Evolutionary conservation across 2,797 vertebrate species (phyloP).

Genomic region (Limnodromus scolopaceus): DNA sequence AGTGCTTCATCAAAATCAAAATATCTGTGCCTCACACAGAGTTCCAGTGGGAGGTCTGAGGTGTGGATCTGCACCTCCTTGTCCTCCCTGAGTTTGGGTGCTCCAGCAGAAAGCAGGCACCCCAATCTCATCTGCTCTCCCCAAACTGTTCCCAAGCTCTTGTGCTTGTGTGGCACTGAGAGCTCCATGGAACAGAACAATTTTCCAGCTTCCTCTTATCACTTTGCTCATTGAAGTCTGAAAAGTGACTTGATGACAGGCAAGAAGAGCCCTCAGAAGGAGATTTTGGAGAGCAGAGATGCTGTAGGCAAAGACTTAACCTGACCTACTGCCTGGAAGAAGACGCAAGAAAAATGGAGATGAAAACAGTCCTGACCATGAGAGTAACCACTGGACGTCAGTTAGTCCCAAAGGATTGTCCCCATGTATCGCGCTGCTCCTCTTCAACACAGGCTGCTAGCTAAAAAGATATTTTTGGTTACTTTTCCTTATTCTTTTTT

Average conservation of each 20-base stretch:
- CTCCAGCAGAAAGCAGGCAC: neutral
- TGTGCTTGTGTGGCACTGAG: neutral
- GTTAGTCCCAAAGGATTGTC: neutral
- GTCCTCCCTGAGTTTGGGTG: neutral
- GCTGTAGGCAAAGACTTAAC: neutral
- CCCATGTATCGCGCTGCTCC: neutral
- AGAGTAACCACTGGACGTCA: neutral
- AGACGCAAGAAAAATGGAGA: neutral
- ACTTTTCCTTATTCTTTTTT: neutral
- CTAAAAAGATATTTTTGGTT: neutral
- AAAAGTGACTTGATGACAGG: neutral
- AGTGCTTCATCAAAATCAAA: neutral
- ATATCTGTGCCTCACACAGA: neutral
- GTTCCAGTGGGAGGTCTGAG: neutral
- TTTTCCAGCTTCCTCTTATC: neutral
- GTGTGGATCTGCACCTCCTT: neutral
- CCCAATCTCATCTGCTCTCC: fast-evolving
- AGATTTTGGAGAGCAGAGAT: neutral
- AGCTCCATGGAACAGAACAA: fast-evolving
- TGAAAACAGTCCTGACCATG: fast-evolving
- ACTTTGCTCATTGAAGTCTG: neutral
- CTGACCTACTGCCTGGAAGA: neutral
- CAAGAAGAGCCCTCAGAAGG: neutral
- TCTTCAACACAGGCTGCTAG: neutral
- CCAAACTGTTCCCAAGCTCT: neutral